Evolutionary conservation across 2,797 vertebrate species (phyloP), one percentile per base, ranked within the genome.

Genomic region (Neomorphus geoffroyi): DNA sequence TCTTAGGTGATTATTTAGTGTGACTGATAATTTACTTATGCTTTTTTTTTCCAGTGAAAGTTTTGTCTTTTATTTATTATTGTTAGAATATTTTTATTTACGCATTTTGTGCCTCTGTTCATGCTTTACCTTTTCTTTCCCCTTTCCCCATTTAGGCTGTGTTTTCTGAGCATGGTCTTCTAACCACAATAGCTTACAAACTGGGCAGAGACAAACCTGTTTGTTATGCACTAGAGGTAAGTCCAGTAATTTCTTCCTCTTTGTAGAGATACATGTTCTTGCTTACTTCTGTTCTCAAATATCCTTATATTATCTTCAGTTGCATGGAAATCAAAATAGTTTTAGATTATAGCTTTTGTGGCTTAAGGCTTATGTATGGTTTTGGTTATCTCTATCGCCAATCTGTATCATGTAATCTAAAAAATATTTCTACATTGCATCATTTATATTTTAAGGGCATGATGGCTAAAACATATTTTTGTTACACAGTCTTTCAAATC

Each of bases 131-230:
- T 67, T 95, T 92, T 86, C 56, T 96, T 94, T 95, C 10, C 39
- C 13, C 8, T 88, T 88, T 88, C 32, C 18, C 37, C 41, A 56
- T 71, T 50, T 97, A 99, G 99, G 98, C 98, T 57, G 98, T 99
- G 16, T 98, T 99, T 98, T 99, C 99, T 17, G 99, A 99, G n/a
- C 99, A 99, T 50, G 99, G 99, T 32, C 99, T 99, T 75, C 95
- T 99, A 93, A 99, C 99, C 57, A 99, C 99, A 5, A 98, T 99
- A 85, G 99, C 99, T 21, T 99, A 99, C 97, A 99, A 99, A 97
- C 98, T 99, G 16, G 99, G 99, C n/a, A 98, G 98, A 97, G 98
- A 99, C 96, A 98, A 99, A 91, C 99, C 99, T 32, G 98, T 98
- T 74, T 99, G 97, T 95, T 99, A 99, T 56, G 99, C 99, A 7